Conservation (phyloP, 2,888 invertebrate genomes). For the Meteorus cinctellus region DNA sequence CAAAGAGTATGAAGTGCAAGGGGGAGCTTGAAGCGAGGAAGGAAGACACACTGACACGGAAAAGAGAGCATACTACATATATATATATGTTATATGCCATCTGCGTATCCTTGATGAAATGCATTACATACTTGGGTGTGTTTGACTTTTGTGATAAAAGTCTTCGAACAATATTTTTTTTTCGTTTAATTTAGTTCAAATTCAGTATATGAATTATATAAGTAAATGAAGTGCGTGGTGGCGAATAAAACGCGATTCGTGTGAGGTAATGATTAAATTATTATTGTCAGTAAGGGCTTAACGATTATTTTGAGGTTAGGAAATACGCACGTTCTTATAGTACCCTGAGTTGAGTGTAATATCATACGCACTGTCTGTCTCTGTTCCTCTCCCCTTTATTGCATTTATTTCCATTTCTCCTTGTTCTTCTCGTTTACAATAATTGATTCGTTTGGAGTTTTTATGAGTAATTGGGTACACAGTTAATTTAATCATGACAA, state of each 20-base stretch:
- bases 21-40: constrained; percentile 14
- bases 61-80: constrained; percentile 33
- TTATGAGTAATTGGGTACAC: background rate
- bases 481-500: background rate
- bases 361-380: background rate
- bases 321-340: constrained; percentile 25
- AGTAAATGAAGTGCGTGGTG: constrained; percentile 59
- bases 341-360: background rate
- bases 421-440: background rate
- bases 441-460: background rate
- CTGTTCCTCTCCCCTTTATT: background rate
- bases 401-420: constrained; percentile 1
- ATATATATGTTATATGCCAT: constrained; percentile 17
- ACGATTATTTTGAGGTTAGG: constrained; percentile 57
- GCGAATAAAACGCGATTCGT: constrained; percentile 51
- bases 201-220: constrained; percentile 54
- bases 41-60: constrained; percentile 28
- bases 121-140: constrained; percentile 61
- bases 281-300: background rate
- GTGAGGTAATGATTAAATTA: constrained; percentile 55
- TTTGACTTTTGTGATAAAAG: constrained; percentile 59
- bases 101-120: constrained; percentile 50
- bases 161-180: constrained; percentile 48
- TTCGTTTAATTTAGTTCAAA: constrained; percentile 60
- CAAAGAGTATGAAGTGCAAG: background rate